Evolutionary conservation across 64 coral and sea anemone species (phyloP).

Genomic region (Stichodactyla helianthus): DNA sequence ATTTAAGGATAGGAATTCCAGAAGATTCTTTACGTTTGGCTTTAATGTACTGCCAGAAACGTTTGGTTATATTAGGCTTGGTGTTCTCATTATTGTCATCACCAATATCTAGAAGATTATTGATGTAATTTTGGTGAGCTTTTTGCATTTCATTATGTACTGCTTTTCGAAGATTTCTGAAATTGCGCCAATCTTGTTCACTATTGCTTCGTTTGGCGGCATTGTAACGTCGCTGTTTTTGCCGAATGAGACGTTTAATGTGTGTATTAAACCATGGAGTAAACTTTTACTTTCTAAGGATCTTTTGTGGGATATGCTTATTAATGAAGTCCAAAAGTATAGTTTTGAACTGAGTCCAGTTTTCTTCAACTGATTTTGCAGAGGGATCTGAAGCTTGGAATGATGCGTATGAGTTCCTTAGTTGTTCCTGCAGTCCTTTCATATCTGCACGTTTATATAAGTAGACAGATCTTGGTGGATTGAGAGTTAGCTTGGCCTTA

Average conservation of each 20-base stretch:
- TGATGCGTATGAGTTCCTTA: conserved; percentile 28
- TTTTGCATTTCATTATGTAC: conserved; percentile 51
- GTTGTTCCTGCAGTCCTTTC: too few relatives aligned
- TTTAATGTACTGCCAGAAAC: too few relatives aligned
- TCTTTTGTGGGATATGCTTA: conserved; percentile 45
- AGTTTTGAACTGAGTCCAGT: conserved; percentile 44
- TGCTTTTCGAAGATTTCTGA: conserved; percentile 40
- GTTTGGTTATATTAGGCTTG: conserved; percentile 36
- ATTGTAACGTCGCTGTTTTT: conserved; percentile 71
- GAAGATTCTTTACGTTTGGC: too few relatives aligned
- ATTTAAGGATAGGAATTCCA: too few relatives aligned
- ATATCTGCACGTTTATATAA: conserved; percentile 45
- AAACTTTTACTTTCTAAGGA: conserved; percentile 36
- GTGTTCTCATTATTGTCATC: conserved; percentile 39
- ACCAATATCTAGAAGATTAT: too few relatives aligned
- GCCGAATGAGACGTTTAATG: too few relatives aligned
- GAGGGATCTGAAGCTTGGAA: conserved; percentile 43
- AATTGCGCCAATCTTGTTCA: conserved; percentile 53
- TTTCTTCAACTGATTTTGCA: conserved; percentile 52
- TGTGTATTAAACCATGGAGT: conserved; percentile 39
- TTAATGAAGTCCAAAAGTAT: conserved; percentile 26
- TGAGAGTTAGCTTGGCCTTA: too few relatives aligned
- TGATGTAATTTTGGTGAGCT: too few relatives aligned
- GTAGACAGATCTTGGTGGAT: too few relatives aligned
- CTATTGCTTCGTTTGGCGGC: conserved; percentile 36